These are phyloP conservation scores for Toxotes jaculatrix DNA, from an alignment of 2,113 vertebrate species.

Conservation along the genomic window DNA sequence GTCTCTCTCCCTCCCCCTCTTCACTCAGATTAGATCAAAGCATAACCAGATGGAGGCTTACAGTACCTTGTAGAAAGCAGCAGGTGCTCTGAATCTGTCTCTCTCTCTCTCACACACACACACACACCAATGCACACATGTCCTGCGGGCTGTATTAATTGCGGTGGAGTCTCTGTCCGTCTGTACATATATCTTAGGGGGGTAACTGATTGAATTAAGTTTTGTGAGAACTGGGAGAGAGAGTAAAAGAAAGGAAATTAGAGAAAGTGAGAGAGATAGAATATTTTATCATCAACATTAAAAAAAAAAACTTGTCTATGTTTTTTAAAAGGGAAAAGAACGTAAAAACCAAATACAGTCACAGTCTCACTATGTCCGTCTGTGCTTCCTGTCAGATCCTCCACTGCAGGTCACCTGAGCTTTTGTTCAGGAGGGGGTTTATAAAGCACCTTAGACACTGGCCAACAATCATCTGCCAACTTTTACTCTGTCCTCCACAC, in stretches of 20 bases:
- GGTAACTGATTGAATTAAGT: constrained; percentile 72
- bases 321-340: too few relatives aligned
- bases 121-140: constrained; percentile 41
- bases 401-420: too few relatives aligned
- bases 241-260: neutral
- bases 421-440: too few relatives aligned
- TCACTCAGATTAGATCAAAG: constrained; percentile 74
- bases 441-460: too few relatives aligned
- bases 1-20: constrained; percentile 10
- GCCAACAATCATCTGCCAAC: too few relatives aligned
- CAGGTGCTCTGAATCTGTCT: constrained; percentile 69
- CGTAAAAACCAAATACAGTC: too few relatives aligned
- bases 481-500: too few relatives aligned
- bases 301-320: too few relatives aligned
- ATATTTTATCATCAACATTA: too few relatives aligned
- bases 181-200: constrained; percentile 70
- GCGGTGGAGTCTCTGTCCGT: constrained; percentile 73
- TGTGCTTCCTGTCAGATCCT: too few relatives aligned
- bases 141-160: constrained; percentile 75
- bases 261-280: neutral
- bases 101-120: constrained; percentile 16
- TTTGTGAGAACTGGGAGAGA: constrained; percentile 35
- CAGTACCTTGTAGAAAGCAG: constrained; percentile 66
- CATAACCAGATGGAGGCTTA: constrained; percentile 74
- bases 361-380: too few relatives aligned